Conservation (phyloP, 2,113 vertebrate species). For the Salminus brasiliensis region DNA sequence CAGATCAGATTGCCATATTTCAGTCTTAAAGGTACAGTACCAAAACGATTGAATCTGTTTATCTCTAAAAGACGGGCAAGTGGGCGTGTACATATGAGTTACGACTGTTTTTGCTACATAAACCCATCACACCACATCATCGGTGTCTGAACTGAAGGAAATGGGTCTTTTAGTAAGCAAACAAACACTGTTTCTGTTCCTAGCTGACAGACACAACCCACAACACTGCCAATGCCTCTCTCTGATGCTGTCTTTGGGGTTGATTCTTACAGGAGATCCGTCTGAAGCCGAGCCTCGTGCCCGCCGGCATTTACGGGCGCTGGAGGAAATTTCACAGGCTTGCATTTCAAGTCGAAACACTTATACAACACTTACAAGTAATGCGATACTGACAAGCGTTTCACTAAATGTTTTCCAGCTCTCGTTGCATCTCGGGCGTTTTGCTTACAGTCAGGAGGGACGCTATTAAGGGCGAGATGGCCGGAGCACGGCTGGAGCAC, state of each 20-base stretch:
- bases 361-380: slow-evolving; percentile 55
- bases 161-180: slow-evolving; percentile 8
- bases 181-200: slow-evolving; percentile 28
- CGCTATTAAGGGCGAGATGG: not conserved
- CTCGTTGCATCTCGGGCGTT: not conserved
- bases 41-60: no score
- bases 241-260: not conserved
- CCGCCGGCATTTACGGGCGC: slow-evolving; percentile 46
- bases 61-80: no score
- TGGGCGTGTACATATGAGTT: no score
- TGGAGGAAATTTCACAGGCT: slow-evolving; percentile 47
- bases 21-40: no score
- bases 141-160: no score
- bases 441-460: not conserved
- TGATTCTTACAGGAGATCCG: not conserved
- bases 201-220: slow-evolving; percentile 5
- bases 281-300: slow-evolving; percentile 27
- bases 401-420: not conserved
- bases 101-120: no score
- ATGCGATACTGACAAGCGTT: slow-evolving; percentile 32
- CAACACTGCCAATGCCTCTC: not conserved
- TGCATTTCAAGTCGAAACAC: slow-evolving; percentile 59
- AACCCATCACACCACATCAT: no score
- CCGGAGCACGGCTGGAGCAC: not conserved
- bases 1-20: no score